Evolutionary conservation across 2,888 invertebrate species (phyloP), one percentile per base, ranked within the genome.

Genomic region (Agrotis puta): DNA sequence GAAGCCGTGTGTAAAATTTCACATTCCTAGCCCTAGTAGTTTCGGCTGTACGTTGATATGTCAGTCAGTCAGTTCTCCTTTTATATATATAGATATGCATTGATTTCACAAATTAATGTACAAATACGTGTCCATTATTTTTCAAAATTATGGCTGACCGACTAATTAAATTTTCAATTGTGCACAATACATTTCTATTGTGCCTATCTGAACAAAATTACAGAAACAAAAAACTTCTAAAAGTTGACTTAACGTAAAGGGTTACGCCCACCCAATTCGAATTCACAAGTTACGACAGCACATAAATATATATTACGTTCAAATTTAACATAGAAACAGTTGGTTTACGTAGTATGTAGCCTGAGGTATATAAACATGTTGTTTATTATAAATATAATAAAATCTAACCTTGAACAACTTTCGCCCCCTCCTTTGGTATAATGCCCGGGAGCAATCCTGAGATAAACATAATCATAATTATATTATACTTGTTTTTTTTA

Each of bases 401-500:
- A 39, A 39, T 39, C 1, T 39, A 39, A 63, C 14, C 13, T 58
- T 54, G n/a, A 57, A 64, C 51, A 81, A 70, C 43, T 51, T 48
- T 61, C 63, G 58, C 70, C 74, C 50, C 20, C 75, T 53, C 61
- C 63, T 81, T 70, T 67, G 39, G 39, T 22, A 20, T 63, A 72
- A 65, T 22, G 64, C 76, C 57, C 16, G 11, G 9, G 5, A 76
- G 83, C 67, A 1, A 43, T 27, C 11, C 39, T 24, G 50, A 64
- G 64, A 74, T 71, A 78, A 70, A 82, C 68, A 66, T 79, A 66
- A 62, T n/a, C n/a, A 56, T 69, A 62, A 82, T 77, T 70, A 68
- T 73, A 53, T 64, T 68, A n/a, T 45, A 16, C 22, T 66, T 68
- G 51, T 27, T 53, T 71, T 66, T n/a, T 66, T 67, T 58, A 22